These are phyloP conservation scores for Rhipidura dahli DNA, from an alignment of 2,113 vertebrate species.

Conservation along the genomic window DNA sequence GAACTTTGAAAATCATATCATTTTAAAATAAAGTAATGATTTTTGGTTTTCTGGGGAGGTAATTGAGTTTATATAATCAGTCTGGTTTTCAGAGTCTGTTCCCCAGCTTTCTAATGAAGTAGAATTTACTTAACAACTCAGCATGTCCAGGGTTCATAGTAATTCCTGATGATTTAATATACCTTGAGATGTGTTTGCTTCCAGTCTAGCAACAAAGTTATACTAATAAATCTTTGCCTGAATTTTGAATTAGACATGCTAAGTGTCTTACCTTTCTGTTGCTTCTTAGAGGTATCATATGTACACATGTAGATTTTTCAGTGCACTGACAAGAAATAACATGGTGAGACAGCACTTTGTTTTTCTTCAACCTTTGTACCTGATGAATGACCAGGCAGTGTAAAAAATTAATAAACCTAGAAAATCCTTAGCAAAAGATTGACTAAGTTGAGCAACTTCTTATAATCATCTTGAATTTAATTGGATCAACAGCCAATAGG, in stretches of 20 bases:
- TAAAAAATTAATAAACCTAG: slow-evolving; percentile 2
- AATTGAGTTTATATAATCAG: background rate
- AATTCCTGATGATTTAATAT: background rate
- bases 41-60: background rate
- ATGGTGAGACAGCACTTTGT: slow-evolving; percentile 36
- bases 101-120: background rate
- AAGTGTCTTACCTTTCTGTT: slow-evolving; percentile 70
- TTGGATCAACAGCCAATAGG: slow-evolving; percentile 45
- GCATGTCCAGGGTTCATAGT: background rate
- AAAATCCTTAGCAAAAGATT: slow-evolving; percentile 79
- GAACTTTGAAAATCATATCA: background rate
- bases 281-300: slow-evolving; percentile 6
- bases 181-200: background rate
- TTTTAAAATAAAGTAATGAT: background rate
- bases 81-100: background rate
- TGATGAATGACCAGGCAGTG: slow-evolving; percentile 26
- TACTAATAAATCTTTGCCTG: background rate
- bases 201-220: background rate
- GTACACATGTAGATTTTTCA: slow-evolving; percentile 25
- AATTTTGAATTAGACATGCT: background rate
- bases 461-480: slow-evolving; percentile 58
- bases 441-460: slow-evolving; percentile 71
- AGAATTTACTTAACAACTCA: background rate
- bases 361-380: slow-evolving; percentile 78
- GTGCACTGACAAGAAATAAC: slow-evolving; percentile 25